phyloP scores from a whole-genome alignment of 2,113 vertebrate genomes.

The Salvelinus namaycush region DNA sequence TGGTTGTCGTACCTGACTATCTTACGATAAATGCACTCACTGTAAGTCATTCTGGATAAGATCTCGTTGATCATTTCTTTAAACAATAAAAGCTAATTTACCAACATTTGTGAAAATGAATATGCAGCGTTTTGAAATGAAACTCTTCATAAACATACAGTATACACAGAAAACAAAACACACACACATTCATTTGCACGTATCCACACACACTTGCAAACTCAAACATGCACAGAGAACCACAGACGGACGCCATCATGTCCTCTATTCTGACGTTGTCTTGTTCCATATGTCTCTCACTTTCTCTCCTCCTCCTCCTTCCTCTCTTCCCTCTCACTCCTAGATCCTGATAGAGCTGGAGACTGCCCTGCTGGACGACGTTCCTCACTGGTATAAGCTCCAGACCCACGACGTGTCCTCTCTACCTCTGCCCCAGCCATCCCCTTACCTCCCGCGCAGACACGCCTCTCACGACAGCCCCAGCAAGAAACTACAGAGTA shows the following conservation, averaged over 20 bases:
- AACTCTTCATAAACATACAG: no score
- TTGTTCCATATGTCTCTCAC: neutral
- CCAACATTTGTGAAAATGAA: no score
- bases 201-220: neutral
- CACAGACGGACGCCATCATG: neutral
- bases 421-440: slow-evolving; percentile 96
- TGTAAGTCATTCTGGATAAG: no score
- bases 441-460: slow-evolving; percentile 93
- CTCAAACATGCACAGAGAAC: neutral
- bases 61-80: no score
- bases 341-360: slow-evolving; percentile 97
- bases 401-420: slow-evolving; percentile 95
- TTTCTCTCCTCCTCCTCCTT: neutral
- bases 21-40: no score
- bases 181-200: neutral
- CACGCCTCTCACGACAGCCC: slow-evolving; percentile 90
- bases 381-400: slow-evolving; percentile 97
- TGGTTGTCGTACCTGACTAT: no score
- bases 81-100: no score
- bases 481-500: slow-evolving; percentile 98
- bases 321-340: neutral
- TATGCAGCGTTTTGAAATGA: no score
- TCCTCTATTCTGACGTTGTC: neutral
- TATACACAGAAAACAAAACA: no score
- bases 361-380: slow-evolving; percentile 93